Conservation (phyloP, 2,888 invertebrate species). For the Cataglyphis albicans region DNA sequence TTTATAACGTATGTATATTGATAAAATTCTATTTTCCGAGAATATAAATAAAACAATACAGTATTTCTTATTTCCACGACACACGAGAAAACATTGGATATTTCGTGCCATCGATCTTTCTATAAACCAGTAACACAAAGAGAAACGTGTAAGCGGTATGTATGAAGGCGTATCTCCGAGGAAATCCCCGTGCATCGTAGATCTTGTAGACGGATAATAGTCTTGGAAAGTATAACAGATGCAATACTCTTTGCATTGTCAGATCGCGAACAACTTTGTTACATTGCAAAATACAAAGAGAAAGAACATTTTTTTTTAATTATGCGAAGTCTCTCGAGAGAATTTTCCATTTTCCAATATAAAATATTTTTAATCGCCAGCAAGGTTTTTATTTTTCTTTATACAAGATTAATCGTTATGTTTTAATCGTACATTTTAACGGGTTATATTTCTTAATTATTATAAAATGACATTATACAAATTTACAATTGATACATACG, state of each 20-base stretch:
- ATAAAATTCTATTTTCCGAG: background rate
- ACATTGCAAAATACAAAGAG: slow-evolving; percentile 31
- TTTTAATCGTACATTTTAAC: background rate
- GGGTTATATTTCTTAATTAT: background rate
- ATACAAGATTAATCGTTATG: background rate
- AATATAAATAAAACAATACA: background rate
- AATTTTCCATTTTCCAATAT: slow-evolving; percentile 23
- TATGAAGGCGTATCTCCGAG: slow-evolving; percentile 13
- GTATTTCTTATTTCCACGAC: background rate
- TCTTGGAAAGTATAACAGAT: slow-evolving; percentile 58
- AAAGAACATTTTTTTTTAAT: slow-evolving; percentile 25
- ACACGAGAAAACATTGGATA: background rate
- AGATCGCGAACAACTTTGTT: slow-evolving; percentile 53
- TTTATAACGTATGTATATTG: background rate
- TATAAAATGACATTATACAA: slow-evolving; percentile 7
- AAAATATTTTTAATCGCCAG: background rate
- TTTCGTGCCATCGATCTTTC: background rate
- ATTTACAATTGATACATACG: background rate
- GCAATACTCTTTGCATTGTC: slow-evolving; percentile 6
- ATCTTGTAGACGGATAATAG: slow-evolving; percentile 30
- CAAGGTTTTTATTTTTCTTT: background rate
- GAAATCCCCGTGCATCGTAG: slow-evolving; percentile 34
- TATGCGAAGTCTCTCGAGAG: slow-evolving; percentile 33
- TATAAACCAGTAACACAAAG: slow-evolving; percentile 9
- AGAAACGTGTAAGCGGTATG: slow-evolving; percentile 31